Evolutionary conservation across 2,797 vertebrate species (phyloP).

Genomic region (Hoplostethus atlanticus): DNA sequence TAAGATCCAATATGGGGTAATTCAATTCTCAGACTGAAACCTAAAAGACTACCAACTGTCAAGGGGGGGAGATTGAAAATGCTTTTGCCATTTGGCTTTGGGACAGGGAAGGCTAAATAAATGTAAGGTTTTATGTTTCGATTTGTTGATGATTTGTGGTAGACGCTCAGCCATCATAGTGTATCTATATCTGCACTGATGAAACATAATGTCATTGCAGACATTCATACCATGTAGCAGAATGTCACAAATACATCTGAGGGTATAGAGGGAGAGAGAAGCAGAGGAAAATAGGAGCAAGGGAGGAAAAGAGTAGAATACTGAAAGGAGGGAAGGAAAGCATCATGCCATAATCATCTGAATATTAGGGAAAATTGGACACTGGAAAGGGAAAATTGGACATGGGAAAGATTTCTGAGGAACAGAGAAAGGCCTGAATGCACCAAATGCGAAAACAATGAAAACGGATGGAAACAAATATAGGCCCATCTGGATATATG

Average conservation of each 20-base stretch:
- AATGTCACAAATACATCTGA: constrained; percentile 33
- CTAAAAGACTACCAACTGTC: constrained; percentile 78
- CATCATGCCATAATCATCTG: constrained; percentile 76
- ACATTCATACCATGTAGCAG: constrained; percentile 54
- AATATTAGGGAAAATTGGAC: constrained; percentile 83
- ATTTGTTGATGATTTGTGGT: constrained; percentile 69
- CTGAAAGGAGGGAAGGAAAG: constrained; percentile 71
- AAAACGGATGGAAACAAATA: constrained; percentile 76
- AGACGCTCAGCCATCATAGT: constrained; percentile 17
- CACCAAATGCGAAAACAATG: constrained; percentile 80
- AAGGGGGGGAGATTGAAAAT: constrained; percentile 74
- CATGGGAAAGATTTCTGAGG: constrained; percentile 65
- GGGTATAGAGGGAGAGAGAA: constrained; percentile 47
- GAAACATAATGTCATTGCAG: constrained; percentile 59
- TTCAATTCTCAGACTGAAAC: constrained; percentile 81
- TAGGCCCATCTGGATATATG: constrained; percentile 63
- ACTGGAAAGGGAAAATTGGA: constrained; percentile 79
- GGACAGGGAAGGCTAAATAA: constrained; percentile 62
- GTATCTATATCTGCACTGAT: constrained; percentile 49
- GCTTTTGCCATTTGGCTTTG: constrained; percentile 68
- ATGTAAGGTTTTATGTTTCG: constrained; percentile 64
- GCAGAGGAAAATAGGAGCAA: constrained; percentile 49
- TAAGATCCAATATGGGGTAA: constrained; percentile 83
- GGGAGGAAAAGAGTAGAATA: constrained; percentile 56
- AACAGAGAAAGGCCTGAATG: constrained; percentile 67